Evolutionary conservation across 2,888 invertebrate genomes (phyloP).

Genomic region (Caenorhabditis plicata): DNA sequence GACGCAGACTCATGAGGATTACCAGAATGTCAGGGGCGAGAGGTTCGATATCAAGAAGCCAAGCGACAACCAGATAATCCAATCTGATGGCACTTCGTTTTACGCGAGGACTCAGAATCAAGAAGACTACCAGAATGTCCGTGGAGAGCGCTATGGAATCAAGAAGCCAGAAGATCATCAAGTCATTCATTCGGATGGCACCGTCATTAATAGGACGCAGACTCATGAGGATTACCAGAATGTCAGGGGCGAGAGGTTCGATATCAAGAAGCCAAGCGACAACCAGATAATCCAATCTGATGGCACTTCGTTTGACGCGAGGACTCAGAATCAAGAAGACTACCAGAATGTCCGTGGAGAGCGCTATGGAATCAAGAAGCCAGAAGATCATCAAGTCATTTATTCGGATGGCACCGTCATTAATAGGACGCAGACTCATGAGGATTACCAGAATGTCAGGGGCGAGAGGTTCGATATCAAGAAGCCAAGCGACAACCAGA

Average conservation of each 20-base stretch:
- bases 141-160: slow-evolving; percentile 6
- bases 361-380: slow-evolving; percentile 4
- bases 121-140: slow-evolving; percentile 1
- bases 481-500: slow-evolving; percentile 8
- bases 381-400: neutral
- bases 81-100: slow-evolving; percentile 1
- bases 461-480: slow-evolving; percentile 11
- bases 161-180: slow-evolving; percentile 2
- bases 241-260: neutral
- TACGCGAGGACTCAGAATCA: slow-evolving; percentile 3
- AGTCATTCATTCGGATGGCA: slow-evolving; percentile 3
- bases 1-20: slow-evolving; percentile 31
- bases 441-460: neutral
- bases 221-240: slow-evolving; percentile 1
- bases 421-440: slow-evolving; percentile 7
- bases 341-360: slow-evolving; percentile 6
- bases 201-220: slow-evolving; percentile 2
- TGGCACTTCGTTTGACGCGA: slow-evolving; percentile 1
- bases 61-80: neutral
- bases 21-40: slow-evolving; percentile 1
- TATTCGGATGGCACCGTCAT: neutral
- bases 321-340: slow-evolving; percentile 4
- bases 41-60: slow-evolving; percentile 2
- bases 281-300: slow-evolving; percentile 1
- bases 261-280: neutral